Conservation (phyloP, 2,113 vertebrate species). For the Actinemys pallida region DNA sequence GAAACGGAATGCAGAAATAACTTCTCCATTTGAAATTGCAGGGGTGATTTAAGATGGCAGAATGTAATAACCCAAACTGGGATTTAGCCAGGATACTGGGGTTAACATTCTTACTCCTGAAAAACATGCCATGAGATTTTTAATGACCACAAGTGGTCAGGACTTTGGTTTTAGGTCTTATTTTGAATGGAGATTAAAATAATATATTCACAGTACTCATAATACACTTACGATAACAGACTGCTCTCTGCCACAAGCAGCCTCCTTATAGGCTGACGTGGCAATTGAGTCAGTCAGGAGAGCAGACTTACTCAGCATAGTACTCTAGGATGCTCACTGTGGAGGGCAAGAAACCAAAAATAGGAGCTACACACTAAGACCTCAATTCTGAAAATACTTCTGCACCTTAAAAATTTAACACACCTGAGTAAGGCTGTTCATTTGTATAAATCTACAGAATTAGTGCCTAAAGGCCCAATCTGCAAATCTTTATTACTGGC, state of each 20-base stretch:
- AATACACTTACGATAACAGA: background rate
- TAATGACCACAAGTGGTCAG: background rate
- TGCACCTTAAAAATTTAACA: background rate
- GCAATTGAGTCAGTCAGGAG: background rate
- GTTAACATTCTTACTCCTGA: background rate
- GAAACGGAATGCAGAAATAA: background rate
- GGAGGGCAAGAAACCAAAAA: constrained; percentile 4
- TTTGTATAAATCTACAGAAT: background rate
- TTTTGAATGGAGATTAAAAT: constrained; percentile 27
- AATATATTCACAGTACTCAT: background rate
- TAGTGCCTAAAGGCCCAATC: background rate
- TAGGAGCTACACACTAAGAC: background rate
- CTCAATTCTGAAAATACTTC: background rate
- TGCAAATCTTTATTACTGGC: background rate
- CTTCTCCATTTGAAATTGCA: background rate
- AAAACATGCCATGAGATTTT: background rate
- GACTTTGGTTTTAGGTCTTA: background rate
- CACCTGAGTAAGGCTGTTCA: background rate
- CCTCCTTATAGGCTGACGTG: background rate
- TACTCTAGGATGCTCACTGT: background rate
- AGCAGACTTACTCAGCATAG: background rate
- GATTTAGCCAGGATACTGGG: background rate
- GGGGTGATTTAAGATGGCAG: background rate
- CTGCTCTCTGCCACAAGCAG: background rate
- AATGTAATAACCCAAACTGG: background rate